Evolutionary conservation across 2,797 vertebrate genomes (phyloP), one percentile per base, ranked within the genome.

Genomic region (Rhinichthys osculus): DNA sequence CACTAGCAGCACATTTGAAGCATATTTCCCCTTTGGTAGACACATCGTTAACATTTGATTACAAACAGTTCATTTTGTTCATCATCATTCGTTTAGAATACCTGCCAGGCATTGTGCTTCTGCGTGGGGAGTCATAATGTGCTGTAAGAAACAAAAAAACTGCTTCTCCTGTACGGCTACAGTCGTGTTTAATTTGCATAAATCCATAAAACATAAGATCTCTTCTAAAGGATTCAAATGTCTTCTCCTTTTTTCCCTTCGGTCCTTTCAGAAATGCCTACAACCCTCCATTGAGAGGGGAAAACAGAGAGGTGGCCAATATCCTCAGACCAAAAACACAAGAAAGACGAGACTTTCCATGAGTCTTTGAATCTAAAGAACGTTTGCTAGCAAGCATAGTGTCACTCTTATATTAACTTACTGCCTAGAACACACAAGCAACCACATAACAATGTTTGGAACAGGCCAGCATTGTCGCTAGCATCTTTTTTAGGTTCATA

Each of bases 121-220:
- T 81, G 78, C 13, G 44, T 50, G 10, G 16, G 5, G 14, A 81
- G 71, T 40, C 70, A 44, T 64, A 59, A 70, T 81, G 62, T 77
- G 59, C 50, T 81, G 62, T 71, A 52, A 70, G 30, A 81, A 64
- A 71, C 1, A 7, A 11, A 10, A 42, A 44, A 10, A 67, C 66
- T 72, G 21, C 50, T 84, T 83, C 62, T 78, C 33, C 57, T 81
- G 42, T 83, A 83, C 70, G 57, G 70, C 64, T 74, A 73, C 59
- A 84, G 66, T 78, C 50, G 38, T 84, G 70, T 85, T 87, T 73
- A 81, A 23, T 85, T 81, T 85, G 78, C 67, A 89, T 85, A 89
- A 85, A 82, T 87, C 76, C 78, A 90, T 84, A 82, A 85, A 83
- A 84, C 78, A 86, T 87, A 83, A 85, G 80, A 79, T 16, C 50